Evolutionary conservation across 2,797 vertebrate genomes (phyloP), one percentile per base, ranked within the genome.

Genomic region (Apogon hyalosoma): DNA sequence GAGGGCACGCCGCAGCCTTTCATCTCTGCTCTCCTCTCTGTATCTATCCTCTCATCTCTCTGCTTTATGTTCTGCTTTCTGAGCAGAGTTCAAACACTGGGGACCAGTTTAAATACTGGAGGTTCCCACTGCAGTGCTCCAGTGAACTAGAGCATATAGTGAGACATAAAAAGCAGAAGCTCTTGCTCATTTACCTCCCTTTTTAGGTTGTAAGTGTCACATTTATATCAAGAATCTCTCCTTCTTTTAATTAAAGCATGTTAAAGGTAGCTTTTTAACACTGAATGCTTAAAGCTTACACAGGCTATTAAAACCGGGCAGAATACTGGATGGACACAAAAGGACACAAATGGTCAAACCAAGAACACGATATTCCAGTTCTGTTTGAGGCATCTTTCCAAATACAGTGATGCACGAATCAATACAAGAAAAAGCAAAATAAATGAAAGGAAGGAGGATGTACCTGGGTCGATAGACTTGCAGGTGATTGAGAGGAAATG

Each of bases 21-120:
- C 87, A 90, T 89, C 88, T 88, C 73, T 41, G 64, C 84, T 83
- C 72, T 74, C 67, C 64, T 75, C 69, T 59, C 69, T 74, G 71
- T 59, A 66, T 75, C 85, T 70, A 67, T 79, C 76, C 80, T 85
- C 83, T 86, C 86, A 88, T 88, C 87, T 77, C 63, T 75, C 76
- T 79, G 83, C 82, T 91, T 91, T 85, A 90, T 89, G 83, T 80
- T 85, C 87, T 87, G 88, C 79, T 84, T 87, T 85, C 81, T 75
- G 85, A 84, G 85, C 87, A 81, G 73, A 86, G 85, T 86, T 89
- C 88, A 85, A 90, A 87, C 88, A 83, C 87, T 79, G 76, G 91
- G 87, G 90, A 90, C 87, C 78, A 86, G 86, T 91, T 88, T 86
- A 88, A 86, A 90, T 82, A 82, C 85, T 78, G 73, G 72, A 79